Evolutionary conservation across 2,113 vertebrate species (phyloP).

Genomic region (Indri indri): DNA sequence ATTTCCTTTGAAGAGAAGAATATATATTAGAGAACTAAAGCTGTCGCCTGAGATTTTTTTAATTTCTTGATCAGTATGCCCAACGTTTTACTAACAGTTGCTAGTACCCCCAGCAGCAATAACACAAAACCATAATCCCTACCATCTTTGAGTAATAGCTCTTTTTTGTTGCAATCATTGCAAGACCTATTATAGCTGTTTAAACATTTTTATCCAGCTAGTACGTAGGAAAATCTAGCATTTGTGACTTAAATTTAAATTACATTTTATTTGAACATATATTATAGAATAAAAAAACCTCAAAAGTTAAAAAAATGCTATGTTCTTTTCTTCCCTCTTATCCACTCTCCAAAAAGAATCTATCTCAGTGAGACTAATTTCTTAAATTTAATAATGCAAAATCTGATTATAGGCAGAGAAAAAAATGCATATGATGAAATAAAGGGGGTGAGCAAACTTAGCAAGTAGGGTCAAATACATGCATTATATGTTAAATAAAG

Average conservation of each 20-base stretch:
- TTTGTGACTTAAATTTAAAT: neutral
- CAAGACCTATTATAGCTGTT: neutral
- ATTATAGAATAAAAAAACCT: neutral
- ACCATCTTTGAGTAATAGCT: neutral
- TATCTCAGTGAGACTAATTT: neutral
- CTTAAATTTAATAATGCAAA: neutral
- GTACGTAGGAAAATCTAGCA: neutral
- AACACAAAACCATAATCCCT: neutral
- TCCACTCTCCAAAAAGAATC: neutral
- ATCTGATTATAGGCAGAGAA: neutral
- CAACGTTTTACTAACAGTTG: neutral
- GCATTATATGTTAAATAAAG: neutral
- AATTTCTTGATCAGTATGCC: neutral
- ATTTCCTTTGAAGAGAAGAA: constrained; percentile 4
- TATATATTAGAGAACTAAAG: neutral
- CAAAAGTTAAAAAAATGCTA: neutral
- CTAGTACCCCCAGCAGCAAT: neutral
- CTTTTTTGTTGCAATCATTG: neutral
- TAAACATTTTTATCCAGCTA: neutral
- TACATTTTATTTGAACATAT: neutral
- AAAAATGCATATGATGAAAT: neutral
- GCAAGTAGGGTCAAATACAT: neutral
- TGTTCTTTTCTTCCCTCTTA: neutral
- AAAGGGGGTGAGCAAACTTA: neutral
- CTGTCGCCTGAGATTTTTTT: neutral